Evolutionary conservation across 2,113 vertebrate species (phyloP).

Genomic region (Serilophus lunatus): DNA sequence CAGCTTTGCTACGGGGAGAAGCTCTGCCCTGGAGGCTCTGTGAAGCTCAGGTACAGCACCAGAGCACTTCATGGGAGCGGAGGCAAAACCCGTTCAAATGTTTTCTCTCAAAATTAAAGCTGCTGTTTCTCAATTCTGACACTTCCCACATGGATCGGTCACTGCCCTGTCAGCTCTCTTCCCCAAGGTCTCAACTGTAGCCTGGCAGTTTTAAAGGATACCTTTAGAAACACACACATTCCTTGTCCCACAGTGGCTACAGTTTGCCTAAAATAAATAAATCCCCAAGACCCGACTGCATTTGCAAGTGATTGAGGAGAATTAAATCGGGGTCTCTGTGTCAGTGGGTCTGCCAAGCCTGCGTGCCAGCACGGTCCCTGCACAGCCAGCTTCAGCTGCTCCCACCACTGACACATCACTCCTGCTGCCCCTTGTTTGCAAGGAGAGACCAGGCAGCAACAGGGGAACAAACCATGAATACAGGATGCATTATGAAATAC

Average conservation of each 20-base stretch:
- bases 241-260: background rate
- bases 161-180: background rate
- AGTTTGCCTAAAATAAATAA: background rate
- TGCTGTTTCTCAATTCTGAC: background rate
- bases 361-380: background rate
- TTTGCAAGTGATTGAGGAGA: background rate
- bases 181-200: background rate
- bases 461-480: slow-evolving; percentile 1
- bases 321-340: slow-evolving; percentile 40
- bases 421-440: background rate
- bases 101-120: background rate
- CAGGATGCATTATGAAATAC: slow-evolving; percentile 18
- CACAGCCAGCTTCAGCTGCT: background rate
- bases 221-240: background rate
- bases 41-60: background rate
- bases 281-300: background rate
- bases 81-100: background rate
- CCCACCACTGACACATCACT: background rate
- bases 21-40: background rate
- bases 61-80: background rate
- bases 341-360: slow-evolving; percentile 38
- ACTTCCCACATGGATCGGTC: background rate
- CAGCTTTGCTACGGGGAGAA: background rate
- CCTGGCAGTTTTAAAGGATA: background rate
- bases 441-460: background rate